Percentiles rank a stretch among this genome's conserved stretches.
These are phyloP conservation scores for Plodia interpunctella DNA, from an alignment of 1,140 invertebrate genomes.

Conservation along the genomic window DNA sequence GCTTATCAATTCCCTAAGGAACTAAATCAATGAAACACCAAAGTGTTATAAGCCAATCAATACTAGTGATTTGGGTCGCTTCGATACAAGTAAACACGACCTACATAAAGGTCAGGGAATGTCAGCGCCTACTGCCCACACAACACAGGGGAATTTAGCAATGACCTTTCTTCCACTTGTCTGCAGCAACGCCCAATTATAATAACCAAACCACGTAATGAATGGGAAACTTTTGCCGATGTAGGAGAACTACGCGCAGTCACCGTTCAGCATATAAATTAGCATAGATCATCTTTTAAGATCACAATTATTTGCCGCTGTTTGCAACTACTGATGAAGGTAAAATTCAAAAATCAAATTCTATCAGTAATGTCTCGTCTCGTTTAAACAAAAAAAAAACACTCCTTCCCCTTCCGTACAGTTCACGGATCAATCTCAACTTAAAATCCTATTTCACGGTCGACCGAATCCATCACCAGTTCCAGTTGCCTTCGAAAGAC, in stretches of 20 bases:
- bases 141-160: background rate
- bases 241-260: no score
- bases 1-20: no score
- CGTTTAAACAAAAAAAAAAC: no score
- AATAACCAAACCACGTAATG: background rate
- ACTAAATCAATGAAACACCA: no score
- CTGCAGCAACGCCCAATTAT: background rate
- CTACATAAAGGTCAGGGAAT: constrained; percentile 4
- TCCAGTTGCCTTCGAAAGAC: background rate
- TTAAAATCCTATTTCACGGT: constrained; percentile 5
- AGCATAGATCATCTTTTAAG: no score
- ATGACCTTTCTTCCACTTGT: constrained; percentile 2
- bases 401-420: constrained; percentile 4
- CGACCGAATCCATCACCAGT: background rate
- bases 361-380: no score
- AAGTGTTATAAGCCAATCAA: background rate
- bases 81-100: background rate
- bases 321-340: no score
- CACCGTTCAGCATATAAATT: no score
- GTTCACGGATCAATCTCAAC: constrained; percentile 1
- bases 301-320: no score
- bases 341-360: no score
- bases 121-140: background rate
- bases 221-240: background rate
- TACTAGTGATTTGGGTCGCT: background rate